These are phyloP conservation scores for Amazonetta brasiliensis DNA, from an alignment of 2,797 vertebrate species.

Conservation along the genomic window DNA sequence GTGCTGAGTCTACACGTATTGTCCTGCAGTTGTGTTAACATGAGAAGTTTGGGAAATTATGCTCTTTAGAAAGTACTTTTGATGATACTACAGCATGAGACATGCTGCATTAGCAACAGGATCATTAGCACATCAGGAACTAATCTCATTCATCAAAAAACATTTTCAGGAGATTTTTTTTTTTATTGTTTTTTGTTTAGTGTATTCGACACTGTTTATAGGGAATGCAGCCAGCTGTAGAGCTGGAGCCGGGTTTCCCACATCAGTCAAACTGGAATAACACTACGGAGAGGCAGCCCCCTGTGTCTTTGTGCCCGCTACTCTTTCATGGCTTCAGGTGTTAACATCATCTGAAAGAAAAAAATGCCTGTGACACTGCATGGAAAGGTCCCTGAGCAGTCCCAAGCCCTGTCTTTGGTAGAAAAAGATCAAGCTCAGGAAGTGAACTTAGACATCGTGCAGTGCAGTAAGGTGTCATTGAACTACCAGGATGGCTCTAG, in stretches of 20 bases:
- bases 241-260: background rate
- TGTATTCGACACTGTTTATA: fast-evolving
- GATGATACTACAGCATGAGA: background rate
- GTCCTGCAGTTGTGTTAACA: background rate
- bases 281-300: background rate
- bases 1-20: background rate
- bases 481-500: background rate
- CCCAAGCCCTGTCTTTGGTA: background rate
- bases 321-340: background rate
- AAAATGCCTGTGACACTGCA: background rate
- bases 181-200: background rate
- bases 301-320: background rate
- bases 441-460: background rate
- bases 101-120: background rate
- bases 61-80: background rate
- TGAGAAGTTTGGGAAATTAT: background rate
- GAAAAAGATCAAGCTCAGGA: background rate
- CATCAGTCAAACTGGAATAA: background rate
- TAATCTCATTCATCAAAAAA: background rate
- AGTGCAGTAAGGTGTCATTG: background rate
- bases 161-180: background rate
- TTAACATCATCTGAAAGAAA: background rate
- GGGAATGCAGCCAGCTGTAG: background rate
- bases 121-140: background rate
- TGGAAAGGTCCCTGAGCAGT: background rate